These are phyloP conservation scores for Scelioninae gen. 1 DNA, from an alignment of 2,888 invertebrate genomes.

Conservation along the genomic window DNA sequence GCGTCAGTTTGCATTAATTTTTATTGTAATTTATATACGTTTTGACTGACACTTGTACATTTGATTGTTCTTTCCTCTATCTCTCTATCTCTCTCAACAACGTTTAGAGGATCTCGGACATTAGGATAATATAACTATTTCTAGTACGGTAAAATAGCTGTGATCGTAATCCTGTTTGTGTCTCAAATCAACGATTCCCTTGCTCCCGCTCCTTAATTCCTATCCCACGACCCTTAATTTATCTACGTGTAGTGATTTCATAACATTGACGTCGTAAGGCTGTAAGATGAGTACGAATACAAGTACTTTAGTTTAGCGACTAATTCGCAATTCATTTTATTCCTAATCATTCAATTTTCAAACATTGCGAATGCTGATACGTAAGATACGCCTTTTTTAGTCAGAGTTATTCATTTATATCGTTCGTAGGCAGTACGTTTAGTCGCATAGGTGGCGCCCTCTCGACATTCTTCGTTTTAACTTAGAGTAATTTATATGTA, in stretches of 20 bases:
- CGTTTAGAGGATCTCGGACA: conserved; percentile 57
- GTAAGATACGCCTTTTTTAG: conserved; percentile 64
- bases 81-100: conserved; percentile 43
- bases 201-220: background rate
- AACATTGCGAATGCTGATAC: conserved; percentile 58
- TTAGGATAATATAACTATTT: conserved; percentile 60
- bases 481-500: conserved; percentile 25
- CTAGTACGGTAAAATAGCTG: conserved; percentile 81
- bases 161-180: conserved; percentile 79
- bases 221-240: conserved; percentile 40
- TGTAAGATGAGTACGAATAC: conserved; percentile 51
- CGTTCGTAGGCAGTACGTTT: background rate
- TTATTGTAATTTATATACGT: conserved; percentile 47
- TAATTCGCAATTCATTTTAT: conserved; percentile 38
- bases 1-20: conserved; percentile 33
- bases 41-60: conserved; percentile 62
- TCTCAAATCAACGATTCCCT: conserved; percentile 26
- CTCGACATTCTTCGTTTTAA: conserved; percentile 14
- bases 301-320: conserved; percentile 34
- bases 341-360: conserved; percentile 20
- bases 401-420: conserved; percentile 42
- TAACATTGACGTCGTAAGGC: conserved; percentile 47
- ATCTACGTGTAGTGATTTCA: conserved; percentile 40
- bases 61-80: conserved; percentile 44
- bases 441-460: conserved; percentile 17